Evolutionary conservation across 2,888 invertebrate species (phyloP), one percentile per base, ranked within the genome.

Genomic region (Chironomus riparius): DNA sequence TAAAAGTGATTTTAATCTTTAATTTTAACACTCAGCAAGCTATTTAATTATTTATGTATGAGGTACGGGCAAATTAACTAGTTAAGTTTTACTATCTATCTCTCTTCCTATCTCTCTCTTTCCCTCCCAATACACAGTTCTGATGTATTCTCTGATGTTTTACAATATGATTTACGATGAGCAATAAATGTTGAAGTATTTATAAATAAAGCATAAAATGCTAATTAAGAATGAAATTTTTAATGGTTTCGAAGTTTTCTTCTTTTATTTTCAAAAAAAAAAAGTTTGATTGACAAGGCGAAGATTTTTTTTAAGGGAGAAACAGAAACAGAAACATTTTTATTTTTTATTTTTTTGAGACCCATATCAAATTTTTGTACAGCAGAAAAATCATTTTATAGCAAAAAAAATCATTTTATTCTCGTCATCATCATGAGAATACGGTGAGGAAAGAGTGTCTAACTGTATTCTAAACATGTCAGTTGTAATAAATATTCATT

Each of bases 401-500:
- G 28, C 68, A 68, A 68, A 68, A n/a, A n/a, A 4, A n/a, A 5
- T 65, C 4, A 2, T 22, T 73, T 61, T 28, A 62, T 18, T 73
- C 38, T 62, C 72, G 62, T 71, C 70, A 65, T 70, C 70, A 70
- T 70, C 48, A 50, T 28, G 4, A 38, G 38, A 28, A 28, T 28
- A 28, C 5, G 28, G 28, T 28, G 28, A 28, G 28, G 28, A 38
- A 10, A 38, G 38, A 10, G 10, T 38, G 48, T 71, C 38, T 48
- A 61, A 21, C 50, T 71, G 71, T 50, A 22, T 21, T 18, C 47
- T 24, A 70, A 48, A 72, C 21, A 50, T 28, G 56, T 4, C 73
- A 74, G 62, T 74, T 65, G 74, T 68, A 74, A 74, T 74, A 74
- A 68, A 74, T 68, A 68, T 68, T 74, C 74, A 48, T 74, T 74